phyloP scores from a whole-genome alignment of 2,113 vertebrate species.

The Saguinus imperator region DNA sequence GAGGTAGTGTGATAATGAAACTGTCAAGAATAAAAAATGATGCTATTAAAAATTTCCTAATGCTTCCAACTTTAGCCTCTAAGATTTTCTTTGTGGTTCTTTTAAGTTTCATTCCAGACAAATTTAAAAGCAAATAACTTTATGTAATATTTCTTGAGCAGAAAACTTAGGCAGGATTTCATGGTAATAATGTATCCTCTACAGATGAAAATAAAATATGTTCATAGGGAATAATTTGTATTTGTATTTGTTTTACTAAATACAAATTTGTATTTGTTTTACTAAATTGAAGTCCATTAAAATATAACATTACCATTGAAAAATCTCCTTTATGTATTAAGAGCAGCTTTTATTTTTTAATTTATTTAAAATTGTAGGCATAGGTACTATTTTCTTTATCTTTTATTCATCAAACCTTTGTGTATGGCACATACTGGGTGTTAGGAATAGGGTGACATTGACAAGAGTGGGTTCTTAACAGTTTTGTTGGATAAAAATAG shows the following conservation, averaged over 20 bases:
- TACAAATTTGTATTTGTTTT: neutral
- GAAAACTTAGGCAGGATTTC: neutral
- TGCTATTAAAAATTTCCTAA: neutral
- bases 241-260: neutral
- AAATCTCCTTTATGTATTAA: neutral
- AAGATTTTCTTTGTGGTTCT: neutral
- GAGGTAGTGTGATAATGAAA: neutral
- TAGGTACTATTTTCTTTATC: neutral
- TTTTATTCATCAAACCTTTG: neutral
- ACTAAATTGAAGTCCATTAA: neutral
- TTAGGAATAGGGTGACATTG: neutral
- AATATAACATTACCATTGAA: neutral
- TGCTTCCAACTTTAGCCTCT: neutral
- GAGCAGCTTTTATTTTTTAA: neutral
- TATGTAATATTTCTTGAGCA: neutral
- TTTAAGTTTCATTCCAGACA: neutral
- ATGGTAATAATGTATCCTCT: neutral
- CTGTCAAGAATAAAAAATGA: neutral
- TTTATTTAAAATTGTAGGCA: neutral
- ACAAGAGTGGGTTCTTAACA: neutral
- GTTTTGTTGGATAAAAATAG: neutral
- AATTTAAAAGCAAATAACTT: neutral
- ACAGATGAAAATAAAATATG: neutral
- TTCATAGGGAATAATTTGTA: neutral
- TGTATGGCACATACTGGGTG: fast-evolving